Conservation (phyloP, 1,140 invertebrate genomes). For the Acromyrmex heyeri region DNA sequence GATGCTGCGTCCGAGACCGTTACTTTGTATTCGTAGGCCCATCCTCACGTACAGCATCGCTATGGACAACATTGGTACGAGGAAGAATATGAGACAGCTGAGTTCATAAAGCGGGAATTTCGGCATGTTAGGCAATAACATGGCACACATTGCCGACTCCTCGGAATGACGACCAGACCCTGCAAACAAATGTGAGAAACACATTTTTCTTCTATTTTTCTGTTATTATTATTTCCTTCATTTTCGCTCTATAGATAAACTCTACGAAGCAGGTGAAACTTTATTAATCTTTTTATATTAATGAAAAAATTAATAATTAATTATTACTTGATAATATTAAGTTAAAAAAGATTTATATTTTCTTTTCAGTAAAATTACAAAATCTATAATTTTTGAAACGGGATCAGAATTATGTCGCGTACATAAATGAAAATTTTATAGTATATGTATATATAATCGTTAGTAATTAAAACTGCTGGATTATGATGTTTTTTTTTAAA, state of each 20-base stretch:
- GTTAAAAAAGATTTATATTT: too few species aligned
- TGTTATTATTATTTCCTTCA: not conserved
- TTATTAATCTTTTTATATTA: too few species aligned
- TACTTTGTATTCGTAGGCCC: slow-evolving; percentile 90
- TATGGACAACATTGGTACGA: slow-evolving; percentile 93
- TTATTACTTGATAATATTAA: too few species aligned
- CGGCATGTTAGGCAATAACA: slow-evolving; percentile 87
- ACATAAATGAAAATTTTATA: not conserved
- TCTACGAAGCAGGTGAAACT: too few species aligned
- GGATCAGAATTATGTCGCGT: not conserved
- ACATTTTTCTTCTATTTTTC: not conserved
- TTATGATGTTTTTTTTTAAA: not conserved
- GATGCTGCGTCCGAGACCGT: slow-evolving; percentile 82
- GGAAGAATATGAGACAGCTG: slow-evolving; percentile 94
- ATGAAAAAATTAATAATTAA: too few species aligned
- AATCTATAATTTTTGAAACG: too few species aligned
- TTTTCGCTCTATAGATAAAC: not conserved
- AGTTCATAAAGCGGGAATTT: slow-evolving; percentile 91
- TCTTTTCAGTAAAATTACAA: too few species aligned
- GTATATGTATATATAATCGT: not conserved
- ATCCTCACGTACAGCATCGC: slow-evolving; percentile 92
- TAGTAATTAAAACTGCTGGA: not conserved
- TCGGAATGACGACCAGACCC: slow-evolving; percentile 83
- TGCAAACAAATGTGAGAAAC: slow-evolving; percentile 50
- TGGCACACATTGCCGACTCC: slow-evolving; percentile 93